Conservation (phyloP, 2,888 invertebrate species). For the Linyphia triangularis region DNA sequence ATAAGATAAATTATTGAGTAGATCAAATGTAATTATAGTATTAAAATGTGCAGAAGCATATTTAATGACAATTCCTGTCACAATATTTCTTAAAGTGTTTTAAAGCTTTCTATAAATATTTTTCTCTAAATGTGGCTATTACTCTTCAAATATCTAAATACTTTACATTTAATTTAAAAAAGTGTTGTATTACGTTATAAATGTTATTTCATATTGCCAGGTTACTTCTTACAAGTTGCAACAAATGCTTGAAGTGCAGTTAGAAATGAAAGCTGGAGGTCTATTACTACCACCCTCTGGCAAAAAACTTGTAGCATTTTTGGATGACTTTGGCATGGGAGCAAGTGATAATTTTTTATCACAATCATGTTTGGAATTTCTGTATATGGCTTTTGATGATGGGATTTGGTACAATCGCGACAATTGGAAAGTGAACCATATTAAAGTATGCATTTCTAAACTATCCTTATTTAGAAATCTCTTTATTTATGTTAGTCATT, state of each 20-base stretch:
- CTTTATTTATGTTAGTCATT: background rate
- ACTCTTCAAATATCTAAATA: too few relatives aligned
- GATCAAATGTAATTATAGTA: too few relatives aligned
- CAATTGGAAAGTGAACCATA: slow-evolving; percentile 88
- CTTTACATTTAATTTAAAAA: too few relatives aligned
- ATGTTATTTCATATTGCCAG: slow-evolving; percentile 81
- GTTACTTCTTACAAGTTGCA: slow-evolving; percentile 89
- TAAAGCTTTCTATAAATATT: too few relatives aligned
- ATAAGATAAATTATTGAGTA: too few relatives aligned
- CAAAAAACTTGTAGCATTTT: slow-evolving; percentile 90
- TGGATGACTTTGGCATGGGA: slow-evolving; percentile 97
- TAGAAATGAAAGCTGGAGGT: slow-evolving; percentile 92
- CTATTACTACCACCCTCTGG: slow-evolving; percentile 89
- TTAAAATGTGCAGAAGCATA: too few relatives aligned
- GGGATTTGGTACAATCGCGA: slow-evolving; percentile 92
- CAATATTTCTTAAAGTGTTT: too few relatives aligned
- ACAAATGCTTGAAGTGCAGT: slow-evolving; percentile 90
- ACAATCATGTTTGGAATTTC: slow-evolving; percentile 91
- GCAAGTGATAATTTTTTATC: slow-evolving; percentile 92
- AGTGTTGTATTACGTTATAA: too few relatives aligned
- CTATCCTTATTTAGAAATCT: background rate
- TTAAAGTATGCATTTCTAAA: slow-evolving; percentile 82
- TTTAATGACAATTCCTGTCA: too few relatives aligned
- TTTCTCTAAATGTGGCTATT: too few relatives aligned
- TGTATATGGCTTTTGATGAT: slow-evolving; percentile 92